Conservation (phyloP, 64 coral and sea anemone genomes). For the Trachythela sp. region DNA sequence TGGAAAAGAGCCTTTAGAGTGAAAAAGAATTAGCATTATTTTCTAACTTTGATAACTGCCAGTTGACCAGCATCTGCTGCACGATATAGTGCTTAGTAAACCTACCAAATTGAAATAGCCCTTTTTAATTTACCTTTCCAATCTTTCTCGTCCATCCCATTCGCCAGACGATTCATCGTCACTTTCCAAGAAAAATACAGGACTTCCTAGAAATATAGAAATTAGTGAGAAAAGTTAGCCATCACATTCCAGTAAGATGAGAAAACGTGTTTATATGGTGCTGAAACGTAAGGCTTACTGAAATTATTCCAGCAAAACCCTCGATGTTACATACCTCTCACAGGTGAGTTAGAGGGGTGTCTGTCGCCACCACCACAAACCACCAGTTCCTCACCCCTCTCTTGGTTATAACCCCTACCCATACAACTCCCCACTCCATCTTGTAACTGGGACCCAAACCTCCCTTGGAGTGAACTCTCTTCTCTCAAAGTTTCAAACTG, state of each 20-base stretch:
- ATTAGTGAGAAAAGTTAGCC: neutral
- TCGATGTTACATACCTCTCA: neutral
- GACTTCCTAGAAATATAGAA: neutral
- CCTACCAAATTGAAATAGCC: too few relatives aligned
- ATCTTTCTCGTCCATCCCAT: neutral
- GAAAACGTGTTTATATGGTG: neutral
- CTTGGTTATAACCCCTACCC: neutral
- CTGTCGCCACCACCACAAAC: neutral
- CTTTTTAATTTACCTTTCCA: neutral
- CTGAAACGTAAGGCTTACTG: too few relatives aligned
- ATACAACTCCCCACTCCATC: neutral
- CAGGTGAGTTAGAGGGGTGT: neutral
- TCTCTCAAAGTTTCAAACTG: conserved; percentile 82
- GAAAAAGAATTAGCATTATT: neutral
- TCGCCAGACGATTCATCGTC: neutral
- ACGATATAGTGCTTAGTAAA: too few relatives aligned
- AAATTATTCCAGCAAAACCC: too few relatives aligned
- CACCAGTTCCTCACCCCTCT: neutral
- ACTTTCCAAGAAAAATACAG: neutral
- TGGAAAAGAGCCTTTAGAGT: too few relatives aligned
- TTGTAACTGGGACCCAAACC: neutral
- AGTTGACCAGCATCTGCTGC: too few relatives aligned
- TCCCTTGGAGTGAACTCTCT: conserved; percentile 19
- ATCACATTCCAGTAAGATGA: neutral
- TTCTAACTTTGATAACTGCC: too few relatives aligned